Evolutionary conservation across 2,797 vertebrate genomes (phyloP), one percentile per base, ranked within the genome.

Genomic region (Mionectes olivaceus): DNA sequence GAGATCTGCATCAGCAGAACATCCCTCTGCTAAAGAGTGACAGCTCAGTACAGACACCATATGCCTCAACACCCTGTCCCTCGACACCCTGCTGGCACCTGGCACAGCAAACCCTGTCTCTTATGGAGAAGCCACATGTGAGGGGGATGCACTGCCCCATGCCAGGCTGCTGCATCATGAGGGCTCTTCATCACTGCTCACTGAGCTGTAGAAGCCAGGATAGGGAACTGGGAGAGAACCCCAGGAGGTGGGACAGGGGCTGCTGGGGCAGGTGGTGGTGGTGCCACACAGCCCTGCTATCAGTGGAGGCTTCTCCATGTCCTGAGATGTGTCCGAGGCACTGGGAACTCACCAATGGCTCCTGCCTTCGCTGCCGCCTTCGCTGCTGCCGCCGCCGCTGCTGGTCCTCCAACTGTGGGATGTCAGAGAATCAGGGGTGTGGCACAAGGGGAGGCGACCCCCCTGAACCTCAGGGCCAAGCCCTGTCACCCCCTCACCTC

Each of bases 301-400:
- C 6, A 8, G 19, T 8, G 15, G 2, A 0, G 0, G 21, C n/a
- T 52, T 39, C 44, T 65, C 52, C 50, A 32, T 11, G 18, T 32
- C 21, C 65, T 3, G 3, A 78, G 14, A 19, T 19, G 21, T 37
- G 32, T 9, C 23, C 0, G 1, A n/a, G 30, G 19, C 14, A 37
- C 59, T 10, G 11, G 43, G 33, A 71, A 74, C 97, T 97, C 82
- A 98, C 97, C 97, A 0, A 89, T 93, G 47, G 97, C 98, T 9
- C 97, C 97, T 18, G 98, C 97, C 88, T 98, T 98, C 1, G 97
- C 98, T 0, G 97, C 97, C 4, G 96, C 97, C 25, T 97, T 89
- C 1, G 80, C 87, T 2, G 87, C 96, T 1, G 97, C 97, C 0
- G 97, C 97, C 1, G 97, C 98, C 1, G 97, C 97, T 8, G 97